Evolutionary conservation across 2,797 vertebrate genomes (phyloP).

Genomic region (Brachyalestes nurse): DNA sequence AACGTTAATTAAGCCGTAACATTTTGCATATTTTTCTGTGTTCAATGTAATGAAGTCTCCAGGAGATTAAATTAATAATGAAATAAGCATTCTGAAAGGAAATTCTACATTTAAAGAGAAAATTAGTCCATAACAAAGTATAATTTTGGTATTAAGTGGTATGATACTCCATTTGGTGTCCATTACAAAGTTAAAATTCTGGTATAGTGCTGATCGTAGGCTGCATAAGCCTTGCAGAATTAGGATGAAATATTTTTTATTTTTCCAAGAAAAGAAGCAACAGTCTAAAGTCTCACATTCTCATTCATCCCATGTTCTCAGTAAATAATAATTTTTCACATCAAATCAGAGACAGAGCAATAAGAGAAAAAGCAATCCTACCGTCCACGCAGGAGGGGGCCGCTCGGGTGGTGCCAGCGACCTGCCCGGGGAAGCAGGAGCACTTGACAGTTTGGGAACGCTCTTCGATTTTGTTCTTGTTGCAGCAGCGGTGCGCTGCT

Average conservation of each 20-base stretch:
- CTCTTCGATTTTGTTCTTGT: constrained; percentile 97
- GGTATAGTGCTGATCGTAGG: neutral
- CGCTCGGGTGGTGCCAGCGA: constrained; percentile 93
- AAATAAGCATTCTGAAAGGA: too few relatives aligned
- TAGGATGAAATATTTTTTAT: neutral
- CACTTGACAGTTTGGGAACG: constrained; percentile 98
- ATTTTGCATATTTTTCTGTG: too few relatives aligned
- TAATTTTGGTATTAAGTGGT: neutral
- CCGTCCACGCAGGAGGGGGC: constrained; percentile 97
- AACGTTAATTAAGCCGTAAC: too few relatives aligned
- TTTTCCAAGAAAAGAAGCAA: neutral
- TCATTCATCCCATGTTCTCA: constrained; percentile 19
- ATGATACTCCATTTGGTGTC: neutral
- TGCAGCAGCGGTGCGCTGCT: constrained; percentile 96
- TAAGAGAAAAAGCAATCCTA: constrained; percentile 65
- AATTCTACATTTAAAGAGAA: too few relatives aligned
- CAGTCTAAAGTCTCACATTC: neutral
- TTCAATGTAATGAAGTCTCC: too few relatives aligned
- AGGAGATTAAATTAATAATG: too few relatives aligned
- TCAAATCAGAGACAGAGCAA: constrained; percentile 36
- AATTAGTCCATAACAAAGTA: neutral
- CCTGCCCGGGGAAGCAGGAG: constrained; percentile 96
- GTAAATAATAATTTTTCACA: constrained; percentile 23
- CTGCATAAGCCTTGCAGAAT: neutral
- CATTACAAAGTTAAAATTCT: neutral